Conservation (phyloP, 2,797 vertebrate genomes). For the Meriones psammophilus region DNA sequence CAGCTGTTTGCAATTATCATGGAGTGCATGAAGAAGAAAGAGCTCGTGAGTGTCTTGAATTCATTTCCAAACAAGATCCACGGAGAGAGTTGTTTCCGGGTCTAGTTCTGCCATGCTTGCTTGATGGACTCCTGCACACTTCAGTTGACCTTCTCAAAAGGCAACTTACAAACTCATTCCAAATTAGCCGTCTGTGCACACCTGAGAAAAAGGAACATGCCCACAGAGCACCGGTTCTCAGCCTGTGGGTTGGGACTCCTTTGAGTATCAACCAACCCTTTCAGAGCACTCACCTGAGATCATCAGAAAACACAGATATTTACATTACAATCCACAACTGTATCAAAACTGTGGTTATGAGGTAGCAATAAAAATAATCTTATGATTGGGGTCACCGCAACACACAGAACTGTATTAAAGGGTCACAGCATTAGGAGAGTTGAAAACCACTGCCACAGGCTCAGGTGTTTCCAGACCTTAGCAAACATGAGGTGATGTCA, state of each 20-base stretch:
- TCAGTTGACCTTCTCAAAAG: slow-evolving; percentile 24
- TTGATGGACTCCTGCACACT: not conserved
- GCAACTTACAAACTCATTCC: not conserved
- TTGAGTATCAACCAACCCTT: not conserved
- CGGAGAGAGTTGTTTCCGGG: slow-evolving; percentile 18
- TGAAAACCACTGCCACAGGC: not conserved
- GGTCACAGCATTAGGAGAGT: not conserved
- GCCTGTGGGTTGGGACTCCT: not conserved
- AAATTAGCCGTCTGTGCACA: fast-evolving
- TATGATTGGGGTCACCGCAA: not conserved
- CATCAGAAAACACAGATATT: not conserved
- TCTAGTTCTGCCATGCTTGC: slow-evolving; percentile 15
- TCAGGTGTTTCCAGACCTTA: not conserved
- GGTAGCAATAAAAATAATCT: not conserved
- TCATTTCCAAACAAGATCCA: not conserved
- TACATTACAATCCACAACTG: not conserved
- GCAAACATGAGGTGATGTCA: not conserved
- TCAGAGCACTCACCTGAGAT: not conserved
- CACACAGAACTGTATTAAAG: not conserved
- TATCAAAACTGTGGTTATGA: not conserved
- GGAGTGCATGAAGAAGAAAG: slow-evolving; percentile 99
- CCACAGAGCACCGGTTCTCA: not conserved
- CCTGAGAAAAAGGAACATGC: not conserved
- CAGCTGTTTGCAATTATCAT: slow-evolving; percentile 96
- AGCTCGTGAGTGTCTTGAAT: slow-evolving; percentile 93